phyloP scores from a whole-genome alignment of 1,140 invertebrate genomes.

The Pseudomyrmex cubaensis region DNA sequence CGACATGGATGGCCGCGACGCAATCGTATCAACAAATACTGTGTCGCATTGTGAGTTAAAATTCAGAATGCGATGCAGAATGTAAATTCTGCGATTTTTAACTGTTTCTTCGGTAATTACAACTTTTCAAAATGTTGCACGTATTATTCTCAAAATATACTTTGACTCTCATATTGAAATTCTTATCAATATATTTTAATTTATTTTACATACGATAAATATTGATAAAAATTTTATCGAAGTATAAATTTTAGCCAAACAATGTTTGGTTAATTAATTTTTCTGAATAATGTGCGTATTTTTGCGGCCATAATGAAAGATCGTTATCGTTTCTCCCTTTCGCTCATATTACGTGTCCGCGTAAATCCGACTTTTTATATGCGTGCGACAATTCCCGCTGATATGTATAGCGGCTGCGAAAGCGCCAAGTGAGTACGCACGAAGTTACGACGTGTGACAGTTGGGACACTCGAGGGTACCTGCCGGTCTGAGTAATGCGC shows the following conservation, averaged over 20 bases:
- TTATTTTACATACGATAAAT: no score
- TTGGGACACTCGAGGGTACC: conserved; percentile 48
- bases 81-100: conserved; percentile 36
- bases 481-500: conserved; percentile 54
- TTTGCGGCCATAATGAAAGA: background rate
- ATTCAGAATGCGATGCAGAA: background rate
- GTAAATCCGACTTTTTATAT: conserved; percentile 46
- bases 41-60: conserved; percentile 28
- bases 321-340: conserved; percentile 32
- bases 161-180: no score
- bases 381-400: conserved; percentile 35
- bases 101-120: background rate
- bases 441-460: conserved; percentile 50
- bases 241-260: no score
- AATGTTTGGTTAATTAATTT: background rate
- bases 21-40: conserved; percentile 29
- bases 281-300: background rate
- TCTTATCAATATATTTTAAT: no score
- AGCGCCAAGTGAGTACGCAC: conserved; percentile 33
- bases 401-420: conserved; percentile 32
- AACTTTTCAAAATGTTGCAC: conserved; percentile 12
- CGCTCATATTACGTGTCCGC: conserved; percentile 24
- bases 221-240: no score
- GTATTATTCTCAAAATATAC: conserved; percentile 3
- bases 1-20: conserved; percentile 44